These are phyloP conservation scores for Pardosa pseudoannulata DNA, from an alignment of 2,888 invertebrate genomes.

Conservation along the genomic window DNA sequence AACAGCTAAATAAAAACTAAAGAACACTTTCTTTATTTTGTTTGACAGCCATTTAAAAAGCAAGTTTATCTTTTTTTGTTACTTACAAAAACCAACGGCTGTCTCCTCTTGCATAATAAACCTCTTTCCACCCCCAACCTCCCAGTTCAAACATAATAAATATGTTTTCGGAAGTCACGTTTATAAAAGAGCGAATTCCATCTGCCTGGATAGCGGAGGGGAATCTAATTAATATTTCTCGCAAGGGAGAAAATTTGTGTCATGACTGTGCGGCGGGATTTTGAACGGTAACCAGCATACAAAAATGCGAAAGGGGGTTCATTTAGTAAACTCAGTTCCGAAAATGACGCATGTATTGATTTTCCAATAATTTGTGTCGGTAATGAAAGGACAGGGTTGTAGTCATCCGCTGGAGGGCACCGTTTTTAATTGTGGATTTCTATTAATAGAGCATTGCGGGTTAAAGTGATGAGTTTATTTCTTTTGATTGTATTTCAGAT, in stretches of 20 bases:
- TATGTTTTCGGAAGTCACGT: not conserved
- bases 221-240: not conserved
- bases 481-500: too few relatives aligned
- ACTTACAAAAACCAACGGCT: too few relatives aligned
- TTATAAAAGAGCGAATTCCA: not conserved
- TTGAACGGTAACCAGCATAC: not conserved
- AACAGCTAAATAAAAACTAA: too few relatives aligned
- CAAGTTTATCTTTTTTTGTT: too few relatives aligned
- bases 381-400: too few relatives aligned
- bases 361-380: not conserved
- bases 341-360: slow-evolving; percentile 12
- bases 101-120: not conserved
- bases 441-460: too few relatives aligned
- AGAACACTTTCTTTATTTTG: too few relatives aligned
- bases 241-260: not conserved
- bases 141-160: not conserved
- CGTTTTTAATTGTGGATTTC: too few relatives aligned
- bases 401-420: too few relatives aligned
- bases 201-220: not conserved
- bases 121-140: not conserved
- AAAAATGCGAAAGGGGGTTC: not conserved
- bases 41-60: too few relatives aligned
- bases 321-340: not conserved
- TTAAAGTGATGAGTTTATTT: too few relatives aligned
- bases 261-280: not conserved